phyloP scores from a whole-genome alignment of 2,113 vertebrate genomes.

The Cervus canadensis region DNA sequence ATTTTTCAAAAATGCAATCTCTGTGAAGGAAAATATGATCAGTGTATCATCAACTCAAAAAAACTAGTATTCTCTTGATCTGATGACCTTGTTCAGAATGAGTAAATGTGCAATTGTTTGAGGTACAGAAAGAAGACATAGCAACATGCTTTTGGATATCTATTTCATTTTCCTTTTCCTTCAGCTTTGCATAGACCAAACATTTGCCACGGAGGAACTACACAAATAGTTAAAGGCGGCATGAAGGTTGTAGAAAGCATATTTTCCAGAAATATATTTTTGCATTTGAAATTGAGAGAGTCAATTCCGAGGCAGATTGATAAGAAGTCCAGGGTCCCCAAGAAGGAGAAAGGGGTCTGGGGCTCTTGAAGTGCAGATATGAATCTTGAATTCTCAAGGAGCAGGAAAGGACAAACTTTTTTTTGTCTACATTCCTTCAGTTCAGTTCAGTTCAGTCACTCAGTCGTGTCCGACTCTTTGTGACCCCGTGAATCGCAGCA shows the following conservation, averaged over 20 bases:
- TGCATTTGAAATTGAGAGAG: slow-evolving; percentile 45
- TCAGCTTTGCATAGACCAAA: not conserved
- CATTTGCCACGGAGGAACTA: not conserved
- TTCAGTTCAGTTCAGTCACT: no score
- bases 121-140: not conserved
- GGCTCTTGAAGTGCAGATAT: not conserved
- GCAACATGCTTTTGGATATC: not conserved
- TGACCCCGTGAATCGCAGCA: no score
- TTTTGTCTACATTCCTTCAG: not conserved
- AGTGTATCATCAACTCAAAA: not conserved
- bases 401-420: not conserved
- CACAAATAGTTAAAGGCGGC: not conserved
- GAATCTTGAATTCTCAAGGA: not conserved
- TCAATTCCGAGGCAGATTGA: not conserved
- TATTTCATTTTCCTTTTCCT: not conserved
- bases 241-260: slow-evolving; percentile 27
- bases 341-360: not conserved
- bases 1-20: not conserved
- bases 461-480: no score
- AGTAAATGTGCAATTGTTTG: not conserved
- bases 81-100: not conserved
- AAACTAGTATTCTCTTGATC: not conserved
- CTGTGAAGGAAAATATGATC: not conserved
- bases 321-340: not conserved
- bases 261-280: slow-evolving; percentile 45